Percentiles rank a stretch among this genome's conserved stretches.
Conservation (phyloP, 2,113 vertebrate species). For the Campylomormyrus tamandua region DNA sequence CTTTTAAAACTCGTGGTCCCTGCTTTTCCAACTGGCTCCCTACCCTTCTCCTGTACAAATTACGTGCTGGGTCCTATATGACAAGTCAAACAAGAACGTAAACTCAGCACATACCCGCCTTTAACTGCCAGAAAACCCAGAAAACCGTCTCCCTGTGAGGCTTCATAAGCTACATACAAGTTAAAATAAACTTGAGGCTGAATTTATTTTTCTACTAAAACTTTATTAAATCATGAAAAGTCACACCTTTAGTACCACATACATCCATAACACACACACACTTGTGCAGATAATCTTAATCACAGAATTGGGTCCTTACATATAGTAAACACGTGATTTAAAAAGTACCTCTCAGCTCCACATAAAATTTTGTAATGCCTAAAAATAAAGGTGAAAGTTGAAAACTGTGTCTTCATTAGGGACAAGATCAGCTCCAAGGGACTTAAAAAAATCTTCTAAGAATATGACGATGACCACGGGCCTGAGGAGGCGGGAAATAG, state of each 20-base stretch:
- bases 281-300: background rate
- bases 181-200: background rate
- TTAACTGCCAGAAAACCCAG: background rate
- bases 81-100: background rate
- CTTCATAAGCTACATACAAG: background rate
- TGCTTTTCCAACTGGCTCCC: background rate
- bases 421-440: background rate
- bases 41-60: background rate
- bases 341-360: background rate
- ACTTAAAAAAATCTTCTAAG: background rate
- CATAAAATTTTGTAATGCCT: background rate
- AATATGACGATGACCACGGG: background rate
- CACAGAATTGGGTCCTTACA: constrained; percentile 1
- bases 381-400: background rate
- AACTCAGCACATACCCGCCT: background rate
- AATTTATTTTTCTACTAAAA: background rate
- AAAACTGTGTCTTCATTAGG: background rate
- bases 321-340: background rate
- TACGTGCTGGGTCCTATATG: background rate
- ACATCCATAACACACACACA: background rate
- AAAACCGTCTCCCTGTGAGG: background rate
- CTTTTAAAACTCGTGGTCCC: background rate
- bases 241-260: background rate
- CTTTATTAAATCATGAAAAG: background rate
- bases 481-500: background rate